Conservation (phyloP, 2,113 vertebrate genomes). For the Catharus bicknelli region DNA sequence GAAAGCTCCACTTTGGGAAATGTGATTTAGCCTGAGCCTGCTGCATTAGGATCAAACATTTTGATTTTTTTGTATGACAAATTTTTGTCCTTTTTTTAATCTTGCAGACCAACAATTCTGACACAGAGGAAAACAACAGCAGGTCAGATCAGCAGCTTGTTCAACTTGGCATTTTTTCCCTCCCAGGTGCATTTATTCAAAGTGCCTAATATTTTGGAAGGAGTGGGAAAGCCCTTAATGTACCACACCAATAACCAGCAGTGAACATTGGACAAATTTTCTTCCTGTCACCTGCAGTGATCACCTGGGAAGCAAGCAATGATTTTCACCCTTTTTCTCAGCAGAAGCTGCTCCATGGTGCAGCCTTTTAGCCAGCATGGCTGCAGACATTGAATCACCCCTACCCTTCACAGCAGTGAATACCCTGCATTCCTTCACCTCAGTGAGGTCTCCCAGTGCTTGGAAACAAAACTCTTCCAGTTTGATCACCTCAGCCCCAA, state of each 20-base stretch:
- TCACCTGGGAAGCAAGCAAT: background rate
- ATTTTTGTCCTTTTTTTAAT: background rate
- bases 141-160: background rate
- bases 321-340: background rate
- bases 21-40: background rate
- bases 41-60: background rate
- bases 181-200: background rate
- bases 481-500: background rate
- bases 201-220: background rate
- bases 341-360: rapidly evolving
- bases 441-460: background rate
- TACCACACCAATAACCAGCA: background rate
- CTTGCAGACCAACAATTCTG: background rate
- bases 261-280: background rate
- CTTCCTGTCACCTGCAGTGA: background rate
- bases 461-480: background rate
- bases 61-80: background rate
- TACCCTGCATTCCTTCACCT: rapidly evolving
- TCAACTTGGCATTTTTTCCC: background rate
- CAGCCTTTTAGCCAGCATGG: background rate
- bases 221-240: background rate
- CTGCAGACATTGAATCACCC: background rate
- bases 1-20: conserved; percentile 20
- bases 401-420: background rate
- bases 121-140: background rate